Base-by-base conservation (phyloP, 2,888 invertebrate species). In the Nipponacmea schrenckii region DNA sequence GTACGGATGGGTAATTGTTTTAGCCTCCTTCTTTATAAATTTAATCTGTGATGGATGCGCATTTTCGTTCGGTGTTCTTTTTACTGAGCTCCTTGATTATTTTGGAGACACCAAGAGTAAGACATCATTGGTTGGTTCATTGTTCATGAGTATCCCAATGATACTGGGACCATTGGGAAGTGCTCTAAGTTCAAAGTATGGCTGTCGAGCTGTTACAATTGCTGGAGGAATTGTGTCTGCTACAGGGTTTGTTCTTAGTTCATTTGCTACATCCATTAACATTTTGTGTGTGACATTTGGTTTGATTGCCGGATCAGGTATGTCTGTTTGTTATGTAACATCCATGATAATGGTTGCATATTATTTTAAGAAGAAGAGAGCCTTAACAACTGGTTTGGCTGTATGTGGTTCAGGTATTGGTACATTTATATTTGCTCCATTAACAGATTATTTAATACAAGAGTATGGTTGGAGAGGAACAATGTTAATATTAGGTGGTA, bases 1-100 rank as follows among this genome's bases (percentile, higher is more conserved):
- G 17, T 96, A 94, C 94, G 96, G 96, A 7, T 97, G 96, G 96
- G 94, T 96, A 45, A 92, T 97, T 68, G 96, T 96, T 0, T 93
- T 94, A 74, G 95, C 95, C 31, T 93, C 95, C 0, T 96, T 97
- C 88, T 91, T 96, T 90, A 94, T 96, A 77, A 96, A 96, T 87
- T 91, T 96, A 76, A 95, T 97, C 82, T 95, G 95, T 62, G 97
- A 97, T 88, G 97, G 97, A 2, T 93, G 96, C 79, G 95, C 95
- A 0, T 96, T 96, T 90, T 95, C 95, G 77, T 96, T 96, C 89
- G 97, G 97, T 70, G 94, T 96, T 5, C 93, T 97, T 83, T 96
- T 92, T 89, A 93, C 94, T 2, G 94, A 95, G 85, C 94, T 97
- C 84, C 91, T 95, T 72, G 92, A 94, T 81, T 94, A 95, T 87